These are phyloP conservation scores for Synanthedon vespiformis DNA, from an alignment of 2,888 invertebrate species.

Conservation along the genomic window DNA sequence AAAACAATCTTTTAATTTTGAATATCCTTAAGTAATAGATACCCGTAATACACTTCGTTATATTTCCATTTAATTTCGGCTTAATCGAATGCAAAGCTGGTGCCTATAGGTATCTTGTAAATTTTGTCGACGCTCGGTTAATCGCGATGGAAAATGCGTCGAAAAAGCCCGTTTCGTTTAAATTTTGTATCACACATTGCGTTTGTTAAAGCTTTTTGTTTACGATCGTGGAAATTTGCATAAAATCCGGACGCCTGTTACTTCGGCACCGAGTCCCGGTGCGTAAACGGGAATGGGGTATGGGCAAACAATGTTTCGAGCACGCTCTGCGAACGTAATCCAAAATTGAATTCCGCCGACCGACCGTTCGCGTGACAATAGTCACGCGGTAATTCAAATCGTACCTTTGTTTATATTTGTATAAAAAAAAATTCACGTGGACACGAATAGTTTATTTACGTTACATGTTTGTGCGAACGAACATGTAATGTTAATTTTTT, in stretches of 20 bases:
- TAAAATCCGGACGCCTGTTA: constrained; percentile 24
- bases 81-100: neutral
- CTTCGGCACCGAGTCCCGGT: constrained; percentile 11
- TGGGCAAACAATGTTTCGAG: constrained; percentile 23
- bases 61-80: neutral
- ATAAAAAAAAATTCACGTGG: neutral
- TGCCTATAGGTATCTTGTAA: neutral
- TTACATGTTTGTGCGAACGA: neutral
- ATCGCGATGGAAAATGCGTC: constrained; percentile 7
- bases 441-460: neutral
- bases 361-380: constrained; percentile 10
- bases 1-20: constrained; percentile 13
- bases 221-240: constrained; percentile 27
- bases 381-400: constrained; percentile 14
- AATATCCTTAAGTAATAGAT: constrained; percentile 16
- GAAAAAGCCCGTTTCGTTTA: constrained; percentile 11
- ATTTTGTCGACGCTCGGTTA: constrained; percentile 6
- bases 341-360: constrained; percentile 28
- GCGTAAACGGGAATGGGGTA: constrained; percentile 22
- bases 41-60: neutral
- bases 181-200: constrained; percentile 16
- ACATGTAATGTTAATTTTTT: no score
- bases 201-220: constrained; percentile 25
- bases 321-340: constrained; percentile 23
- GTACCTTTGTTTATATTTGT: constrained; percentile 13